These are phyloP conservation scores for Abrostola triplasia DNA, from an alignment of 2,888 invertebrate genomes.

Conservation along the genomic window DNA sequence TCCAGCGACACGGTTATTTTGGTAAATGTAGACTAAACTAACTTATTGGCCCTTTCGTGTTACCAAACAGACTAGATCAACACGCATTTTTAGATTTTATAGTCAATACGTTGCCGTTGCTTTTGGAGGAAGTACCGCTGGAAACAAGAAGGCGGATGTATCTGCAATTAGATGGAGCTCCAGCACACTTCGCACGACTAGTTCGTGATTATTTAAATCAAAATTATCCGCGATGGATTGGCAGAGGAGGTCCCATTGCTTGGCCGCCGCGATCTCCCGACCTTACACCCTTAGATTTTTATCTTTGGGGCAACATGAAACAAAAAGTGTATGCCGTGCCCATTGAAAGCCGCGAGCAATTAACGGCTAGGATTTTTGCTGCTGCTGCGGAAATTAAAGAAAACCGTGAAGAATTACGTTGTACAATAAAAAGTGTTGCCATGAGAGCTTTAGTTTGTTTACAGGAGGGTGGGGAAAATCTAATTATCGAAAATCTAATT, in stretches of 20 bases:
- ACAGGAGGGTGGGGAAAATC: background rate
- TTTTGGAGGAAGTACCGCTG: conserved; percentile 38
- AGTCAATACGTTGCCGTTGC: conserved; percentile 32
- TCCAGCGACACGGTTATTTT: conserved; percentile 12
- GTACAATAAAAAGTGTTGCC: background rate
- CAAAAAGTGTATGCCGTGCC: conserved; percentile 23
- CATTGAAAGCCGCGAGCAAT: background rate
- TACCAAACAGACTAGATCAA: conserved; percentile 15
- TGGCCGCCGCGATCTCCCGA: conserved; percentile 2
- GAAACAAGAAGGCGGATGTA: conserved; percentile 36
- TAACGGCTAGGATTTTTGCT: background rate
- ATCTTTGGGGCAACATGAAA: conserved; percentile 35
- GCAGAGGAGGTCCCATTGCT: background rate
- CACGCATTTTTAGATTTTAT: conserved; percentile 21
- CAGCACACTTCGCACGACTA: conserved; percentile 38
- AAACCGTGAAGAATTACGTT: background rate
- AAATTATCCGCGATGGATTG: background rate
- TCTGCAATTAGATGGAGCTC: conserved; percentile 47
- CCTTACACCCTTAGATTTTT: conserved; percentile 32
- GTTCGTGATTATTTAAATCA: conserved; percentile 32
- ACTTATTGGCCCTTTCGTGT: conserved; percentile 20
- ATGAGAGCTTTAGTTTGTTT: background rate
- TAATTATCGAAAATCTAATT: background rate
- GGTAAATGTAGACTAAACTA: conserved; percentile 21
- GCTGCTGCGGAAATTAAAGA: background rate